These are phyloP conservation scores for Sesia apiformis DNA, from an alignment of 2,888 invertebrate genomes.

Conservation along the genomic window DNA sequence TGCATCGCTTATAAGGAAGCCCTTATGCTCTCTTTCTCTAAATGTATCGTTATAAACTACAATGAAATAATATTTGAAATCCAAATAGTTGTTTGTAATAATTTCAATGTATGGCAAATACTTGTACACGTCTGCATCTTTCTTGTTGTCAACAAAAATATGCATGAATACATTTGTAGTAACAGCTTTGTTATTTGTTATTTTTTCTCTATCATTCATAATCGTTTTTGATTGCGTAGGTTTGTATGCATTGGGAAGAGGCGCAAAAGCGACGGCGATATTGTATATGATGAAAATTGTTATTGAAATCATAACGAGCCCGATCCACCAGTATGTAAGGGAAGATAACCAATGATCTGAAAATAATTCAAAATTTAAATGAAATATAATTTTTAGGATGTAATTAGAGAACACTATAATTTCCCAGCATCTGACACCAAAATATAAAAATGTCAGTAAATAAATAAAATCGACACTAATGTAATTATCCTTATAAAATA, in stretches of 20 bases:
- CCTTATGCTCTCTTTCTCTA: conserved; percentile 8
- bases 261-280: conserved; percentile 34
- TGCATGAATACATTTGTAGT: conserved; percentile 44
- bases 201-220: conserved; percentile 9
- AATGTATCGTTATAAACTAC: conserved; percentile 44
- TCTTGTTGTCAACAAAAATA: conserved; percentile 29
- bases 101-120: conserved; percentile 42
- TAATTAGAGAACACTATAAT: neutral
- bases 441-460: neutral
- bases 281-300: conserved; percentile 52
- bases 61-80: conserved; percentile 41
- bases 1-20: conserved; percentile 25
- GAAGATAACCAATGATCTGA: conserved; percentile 56
- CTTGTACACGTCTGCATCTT: conserved; percentile 31
- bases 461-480: neutral
- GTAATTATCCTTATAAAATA: neutral
- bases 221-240: conserved; percentile 12
- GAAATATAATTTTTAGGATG: neutral
- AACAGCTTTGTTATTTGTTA: conserved; percentile 2
- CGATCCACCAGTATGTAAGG: conserved; percentile 52
- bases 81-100: conserved; percentile 34
- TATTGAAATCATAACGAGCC: conserved; percentile 48
- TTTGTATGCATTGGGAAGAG: conserved; percentile 26
- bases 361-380: conserved; percentile 15
- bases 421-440: no score